Conservation (phyloP, 35 echinoderm and acorn worm species). For the Apostichopus japonicus region DNA sequence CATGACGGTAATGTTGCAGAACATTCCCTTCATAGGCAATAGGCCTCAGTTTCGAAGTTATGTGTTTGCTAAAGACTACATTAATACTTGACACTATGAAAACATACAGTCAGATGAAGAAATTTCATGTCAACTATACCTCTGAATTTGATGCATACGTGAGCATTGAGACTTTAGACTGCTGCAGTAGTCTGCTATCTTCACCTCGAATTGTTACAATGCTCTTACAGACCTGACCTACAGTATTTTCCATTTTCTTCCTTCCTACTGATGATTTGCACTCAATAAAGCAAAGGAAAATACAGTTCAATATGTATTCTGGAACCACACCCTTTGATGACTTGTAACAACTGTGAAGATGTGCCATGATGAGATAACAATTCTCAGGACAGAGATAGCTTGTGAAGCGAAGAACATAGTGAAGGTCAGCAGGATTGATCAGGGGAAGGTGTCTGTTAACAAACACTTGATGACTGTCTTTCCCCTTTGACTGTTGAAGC, state of each 20-base stretch:
- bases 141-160: not conserved
- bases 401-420: slow-evolving; percentile 18
- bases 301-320: not conserved
- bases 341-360: not conserved
- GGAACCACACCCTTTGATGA: not conserved
- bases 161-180: slow-evolving; percentile 1
- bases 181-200: not conserved
- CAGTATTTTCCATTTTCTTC: not conserved
- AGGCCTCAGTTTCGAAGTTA: too few relatives aligned
- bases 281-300: slow-evolving; percentile 11
- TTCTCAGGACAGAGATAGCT: not conserved
- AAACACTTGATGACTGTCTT: not conserved
- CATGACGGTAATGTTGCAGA: too few relatives aligned
- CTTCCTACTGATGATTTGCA: not conserved
- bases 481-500: not conserved
- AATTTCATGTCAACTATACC: not conserved
- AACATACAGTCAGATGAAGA: too few relatives aligned
- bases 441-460: not conserved
- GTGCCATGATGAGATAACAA: not conserved
- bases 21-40: too few relatives aligned
- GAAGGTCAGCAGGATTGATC: not conserved
- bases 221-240: not conserved
- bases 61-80: too few relatives aligned
- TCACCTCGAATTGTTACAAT: not conserved
- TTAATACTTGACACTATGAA: too few relatives aligned